Conservation (phyloP, 2,113 vertebrate genomes). For the Saccopteryx leptura region DNA sequence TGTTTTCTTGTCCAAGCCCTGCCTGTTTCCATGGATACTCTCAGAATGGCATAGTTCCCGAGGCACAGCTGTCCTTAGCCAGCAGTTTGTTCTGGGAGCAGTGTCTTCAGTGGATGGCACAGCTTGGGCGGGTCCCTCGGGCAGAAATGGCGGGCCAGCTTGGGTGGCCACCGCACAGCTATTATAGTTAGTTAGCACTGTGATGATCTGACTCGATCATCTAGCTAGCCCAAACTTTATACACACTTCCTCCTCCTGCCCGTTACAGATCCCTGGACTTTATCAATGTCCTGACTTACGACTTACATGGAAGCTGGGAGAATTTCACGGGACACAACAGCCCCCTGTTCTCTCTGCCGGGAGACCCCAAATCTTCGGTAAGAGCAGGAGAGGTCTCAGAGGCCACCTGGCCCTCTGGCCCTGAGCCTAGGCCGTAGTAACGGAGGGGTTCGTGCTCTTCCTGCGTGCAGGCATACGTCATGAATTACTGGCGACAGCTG, state of each 20-base stretch:
- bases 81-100: neutral
- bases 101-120: neutral
- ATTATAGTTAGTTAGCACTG: neutral
- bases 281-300: conserved; percentile 91
- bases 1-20: neutral
- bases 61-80: neutral
- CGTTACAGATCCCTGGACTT: conserved; percentile 89
- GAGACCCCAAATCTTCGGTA: conserved; percentile 69
- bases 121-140: neutral
- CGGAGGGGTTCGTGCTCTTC: neutral
- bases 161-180: neutral
- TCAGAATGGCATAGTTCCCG: neutral
- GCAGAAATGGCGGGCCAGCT: neutral
- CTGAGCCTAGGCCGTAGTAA: neutral
- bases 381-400: neutral
- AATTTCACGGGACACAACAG: conserved; percentile 89
- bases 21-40: neutral
- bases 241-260: neutral
- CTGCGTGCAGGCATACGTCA: conserved; percentile 88
- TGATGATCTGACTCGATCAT: neutral
- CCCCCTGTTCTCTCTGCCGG: conserved; percentile 84
- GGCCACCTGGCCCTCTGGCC: neutral
- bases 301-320: conserved; percentile 90
- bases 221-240: neutral
- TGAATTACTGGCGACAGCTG: conserved; percentile 91